A percentile compares a stretch with the other conserved stretches of the same genome.
These are phyloP conservation scores for Trididemnum nubilum DNA, from an alignment of 23 tunicate genomes.

Conservation along the genomic window DNA sequence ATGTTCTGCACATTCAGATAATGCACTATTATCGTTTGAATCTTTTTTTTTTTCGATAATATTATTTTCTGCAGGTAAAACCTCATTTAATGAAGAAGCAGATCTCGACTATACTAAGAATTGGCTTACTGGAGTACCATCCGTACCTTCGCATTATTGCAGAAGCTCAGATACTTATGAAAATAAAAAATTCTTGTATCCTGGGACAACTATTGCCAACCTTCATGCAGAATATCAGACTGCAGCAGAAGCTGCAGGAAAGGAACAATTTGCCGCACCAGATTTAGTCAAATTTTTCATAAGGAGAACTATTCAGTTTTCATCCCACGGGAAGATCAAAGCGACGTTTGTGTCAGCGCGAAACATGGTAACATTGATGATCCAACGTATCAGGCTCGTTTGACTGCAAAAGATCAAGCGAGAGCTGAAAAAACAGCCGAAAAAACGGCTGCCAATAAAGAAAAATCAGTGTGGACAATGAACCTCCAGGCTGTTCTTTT, in stretches of 20 bases:
- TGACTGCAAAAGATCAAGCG: neutral
- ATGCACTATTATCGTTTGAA: too few species aligned
- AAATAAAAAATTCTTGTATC: neutral
- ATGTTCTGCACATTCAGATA: too few species aligned
- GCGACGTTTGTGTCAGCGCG: neutral
- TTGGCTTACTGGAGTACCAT: neutral
- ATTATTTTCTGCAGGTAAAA: too few species aligned
- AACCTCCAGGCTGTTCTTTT: constrained; percentile 9
- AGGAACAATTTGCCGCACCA: neutral
- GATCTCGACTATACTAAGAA: too few species aligned
- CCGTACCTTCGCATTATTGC: constrained; percentile 5
- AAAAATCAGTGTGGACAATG: constrained; percentile 1
- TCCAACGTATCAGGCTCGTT: neutral
- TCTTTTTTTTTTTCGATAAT: too few species aligned
- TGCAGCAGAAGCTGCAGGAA: neutral
- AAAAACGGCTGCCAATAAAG: neutral
- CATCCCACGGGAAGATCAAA: constrained; percentile 7
- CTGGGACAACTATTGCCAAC: neutral
- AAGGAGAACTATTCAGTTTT: neutral
- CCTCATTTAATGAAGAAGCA: too few species aligned
- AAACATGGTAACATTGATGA: constrained; percentile 18
- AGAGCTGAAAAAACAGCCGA: neutral
- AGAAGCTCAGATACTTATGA: neutral
- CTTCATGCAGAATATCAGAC: neutral
- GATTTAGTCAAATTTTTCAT: constrained; percentile 2